Evolutionary conservation across 2,888 invertebrate species (phyloP).

Genomic region (Drosophila recens): DNA sequence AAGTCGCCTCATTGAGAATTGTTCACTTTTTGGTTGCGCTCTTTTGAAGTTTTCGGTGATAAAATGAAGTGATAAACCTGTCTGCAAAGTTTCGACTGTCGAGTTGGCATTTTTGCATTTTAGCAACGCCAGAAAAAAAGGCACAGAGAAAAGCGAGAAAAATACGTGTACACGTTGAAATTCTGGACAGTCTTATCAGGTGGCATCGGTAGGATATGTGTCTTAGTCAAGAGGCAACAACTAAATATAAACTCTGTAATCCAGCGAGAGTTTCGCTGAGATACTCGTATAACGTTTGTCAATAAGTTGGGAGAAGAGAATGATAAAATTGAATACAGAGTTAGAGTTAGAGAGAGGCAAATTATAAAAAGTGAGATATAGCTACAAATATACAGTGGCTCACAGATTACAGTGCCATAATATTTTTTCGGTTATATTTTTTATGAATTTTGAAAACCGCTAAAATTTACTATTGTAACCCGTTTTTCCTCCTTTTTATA

Average conservation of each 20-base stretch:
- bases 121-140: constrained; percentile 9
- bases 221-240: constrained; percentile 15
- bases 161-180: constrained; percentile 17
- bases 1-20: constrained; percentile 61
- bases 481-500: no score
- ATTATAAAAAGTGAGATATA: neutral
- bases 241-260: constrained; percentile 13
- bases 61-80: constrained; percentile 80
- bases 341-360: neutral
- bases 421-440: no score
- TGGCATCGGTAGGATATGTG: constrained; percentile 5
- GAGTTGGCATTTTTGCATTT: constrained; percentile 70
- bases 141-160: neutral
- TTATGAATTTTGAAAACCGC: no score
- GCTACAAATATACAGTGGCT: no score
- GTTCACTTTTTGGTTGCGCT: constrained; percentile 43
- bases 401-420: no score
- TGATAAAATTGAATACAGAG: neutral
- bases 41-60: constrained; percentile 60
- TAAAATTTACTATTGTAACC: no score
- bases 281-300: neutral
- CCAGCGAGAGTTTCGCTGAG: constrained; percentile 12
- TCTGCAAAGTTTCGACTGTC: constrained; percentile 73
- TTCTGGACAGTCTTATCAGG: constrained; percentile 51
- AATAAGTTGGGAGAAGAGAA: neutral